Evolutionary conservation across 2,888 invertebrate species (phyloP).

Genomic region (Sarcophaga caerulescens): DNA sequence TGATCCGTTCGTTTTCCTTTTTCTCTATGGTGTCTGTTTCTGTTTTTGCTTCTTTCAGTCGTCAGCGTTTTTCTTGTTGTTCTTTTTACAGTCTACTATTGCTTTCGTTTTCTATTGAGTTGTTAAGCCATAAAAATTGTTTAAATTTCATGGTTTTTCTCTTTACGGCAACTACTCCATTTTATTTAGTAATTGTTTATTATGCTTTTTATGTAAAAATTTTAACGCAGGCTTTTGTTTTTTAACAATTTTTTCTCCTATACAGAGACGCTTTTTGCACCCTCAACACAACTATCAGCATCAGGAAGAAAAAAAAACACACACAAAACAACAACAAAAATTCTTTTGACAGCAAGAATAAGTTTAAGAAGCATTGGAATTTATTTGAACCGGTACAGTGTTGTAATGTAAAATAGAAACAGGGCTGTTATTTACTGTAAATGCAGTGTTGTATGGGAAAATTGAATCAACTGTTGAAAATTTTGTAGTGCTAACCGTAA

Average conservation of each 20-base stretch:
- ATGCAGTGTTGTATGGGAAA: not conserved
- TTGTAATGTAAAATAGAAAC: constrained; percentile 18
- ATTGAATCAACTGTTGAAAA: not conserved
- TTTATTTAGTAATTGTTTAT: not conserved
- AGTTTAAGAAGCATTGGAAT: constrained; percentile 48
- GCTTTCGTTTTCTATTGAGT: constrained; percentile 14
- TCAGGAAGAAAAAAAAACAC: constrained; percentile 34
- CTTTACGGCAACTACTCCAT: not conserved
- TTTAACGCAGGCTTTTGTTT: not conserved
- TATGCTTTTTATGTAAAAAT: not conserved
- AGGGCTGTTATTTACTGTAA: not conserved
- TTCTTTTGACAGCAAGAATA: constrained; percentile 25
- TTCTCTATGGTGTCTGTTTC: not conserved
- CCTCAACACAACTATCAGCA: constrained; percentile 44
- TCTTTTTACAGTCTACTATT: constrained; percentile 22
- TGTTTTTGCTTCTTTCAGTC: not conserved
- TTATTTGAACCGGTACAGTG: constrained; percentile 54
- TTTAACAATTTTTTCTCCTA: not conserved
- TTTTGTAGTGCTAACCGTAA: not conserved
- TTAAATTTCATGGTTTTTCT: constrained; percentile 23
- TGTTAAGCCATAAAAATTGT: constrained; percentile 27
- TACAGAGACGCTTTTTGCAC: constrained; percentile 15
- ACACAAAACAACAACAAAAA: constrained; percentile 3
- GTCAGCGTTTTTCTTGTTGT: not conserved
- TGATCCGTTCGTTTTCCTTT: not conserved